These are phyloP conservation scores for Synergus japonicus DNA, from an alignment of 2,888 invertebrate genomes.

Conservation along the genomic window DNA sequence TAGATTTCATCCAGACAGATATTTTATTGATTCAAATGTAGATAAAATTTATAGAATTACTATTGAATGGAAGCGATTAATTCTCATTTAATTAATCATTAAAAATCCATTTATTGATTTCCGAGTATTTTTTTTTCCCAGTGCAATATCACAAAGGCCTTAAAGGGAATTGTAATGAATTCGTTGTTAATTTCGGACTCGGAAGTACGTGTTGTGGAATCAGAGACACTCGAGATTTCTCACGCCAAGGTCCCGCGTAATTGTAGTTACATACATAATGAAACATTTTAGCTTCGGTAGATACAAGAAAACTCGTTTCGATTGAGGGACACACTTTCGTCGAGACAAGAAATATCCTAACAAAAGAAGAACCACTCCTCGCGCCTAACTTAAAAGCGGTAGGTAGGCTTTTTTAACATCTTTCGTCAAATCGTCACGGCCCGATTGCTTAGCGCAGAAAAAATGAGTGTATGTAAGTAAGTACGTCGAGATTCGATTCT, in stretches of 20 bases:
- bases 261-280: conserved; percentile 5
- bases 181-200: background rate
- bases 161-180: background rate
- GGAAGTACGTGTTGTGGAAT: background rate
- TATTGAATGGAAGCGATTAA: no score
- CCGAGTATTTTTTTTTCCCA: no score
- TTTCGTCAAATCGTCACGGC: conserved; percentile 10
- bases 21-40: no score
- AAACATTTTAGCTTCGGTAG: conserved; percentile 18
- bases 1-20: no score
- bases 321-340: conserved; percentile 25
- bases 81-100: no score
- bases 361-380: conserved; percentile 5
- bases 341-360: background rate
- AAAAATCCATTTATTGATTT: no score
- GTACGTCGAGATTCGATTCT: background rate
- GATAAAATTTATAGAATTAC: no score
- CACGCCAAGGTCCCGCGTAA: conserved; percentile 13
- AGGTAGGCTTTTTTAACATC: background rate
- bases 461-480: background rate
- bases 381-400: background rate
- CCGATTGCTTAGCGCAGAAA: conserved; percentile 2
- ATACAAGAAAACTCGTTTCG: conserved; percentile 3
- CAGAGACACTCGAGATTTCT: conserved; percentile 5
- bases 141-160: no score